A percentile compares a stretch with the other conserved stretches of the same genome.
Conservation (phyloP, 92 coral and sea anemone species). For the Porites evermanni region DNA sequence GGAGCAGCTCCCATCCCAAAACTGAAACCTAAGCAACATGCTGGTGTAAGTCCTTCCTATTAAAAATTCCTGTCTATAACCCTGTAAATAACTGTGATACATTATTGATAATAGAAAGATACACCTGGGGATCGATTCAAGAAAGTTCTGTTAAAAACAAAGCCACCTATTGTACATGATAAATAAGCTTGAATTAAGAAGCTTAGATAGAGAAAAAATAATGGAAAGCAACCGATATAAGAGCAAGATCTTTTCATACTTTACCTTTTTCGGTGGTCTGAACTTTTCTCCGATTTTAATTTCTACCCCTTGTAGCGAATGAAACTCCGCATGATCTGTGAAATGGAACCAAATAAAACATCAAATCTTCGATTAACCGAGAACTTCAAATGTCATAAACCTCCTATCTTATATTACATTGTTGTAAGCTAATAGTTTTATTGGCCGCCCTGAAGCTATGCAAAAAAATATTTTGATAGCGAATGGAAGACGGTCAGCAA, state of each 20-base stretch:
- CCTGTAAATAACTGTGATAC: no score
- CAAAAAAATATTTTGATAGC: not conserved
- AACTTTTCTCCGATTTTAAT: constrained; percentile 92
- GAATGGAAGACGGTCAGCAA: not conserved
- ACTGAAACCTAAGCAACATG: no score
- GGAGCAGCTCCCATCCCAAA: no score
- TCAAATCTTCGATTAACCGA: not conserved
- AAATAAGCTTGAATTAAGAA: no score
- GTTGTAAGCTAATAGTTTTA: not conserved
- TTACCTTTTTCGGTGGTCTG: constrained; percentile 95
- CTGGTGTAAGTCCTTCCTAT: no score
- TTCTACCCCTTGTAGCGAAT: constrained; percentile 90
- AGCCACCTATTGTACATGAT: no score
- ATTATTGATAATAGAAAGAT: no score
- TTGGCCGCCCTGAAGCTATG: not conserved
- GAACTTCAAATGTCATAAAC: not conserved
- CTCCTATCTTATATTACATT: not conserved
- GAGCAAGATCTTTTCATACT: not conserved
- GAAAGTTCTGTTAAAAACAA: no score
- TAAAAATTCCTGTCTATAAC: no score
- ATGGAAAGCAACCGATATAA: no score
- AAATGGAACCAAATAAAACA: not conserved
- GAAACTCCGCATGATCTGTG: constrained; percentile 87
- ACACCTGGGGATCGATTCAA: no score
- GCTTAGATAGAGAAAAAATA: no score